phyloP scores from a whole-genome alignment of 2,888 invertebrate genomes.

The Drosophila buzzatii region DNA sequence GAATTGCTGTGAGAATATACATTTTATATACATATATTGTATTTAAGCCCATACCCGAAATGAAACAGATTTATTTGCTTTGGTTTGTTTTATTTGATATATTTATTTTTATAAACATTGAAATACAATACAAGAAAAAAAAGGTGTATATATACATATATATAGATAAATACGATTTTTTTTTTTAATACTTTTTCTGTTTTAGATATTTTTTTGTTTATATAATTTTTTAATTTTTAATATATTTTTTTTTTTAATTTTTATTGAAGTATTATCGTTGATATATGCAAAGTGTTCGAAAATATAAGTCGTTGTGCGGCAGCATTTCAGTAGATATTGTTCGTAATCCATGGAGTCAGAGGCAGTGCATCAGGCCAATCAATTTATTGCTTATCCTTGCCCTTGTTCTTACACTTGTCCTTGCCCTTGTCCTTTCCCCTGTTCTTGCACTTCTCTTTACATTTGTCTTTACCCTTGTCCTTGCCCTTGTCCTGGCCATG shows the following conservation, averaged over 20 bases:
- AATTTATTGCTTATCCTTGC: neutral
- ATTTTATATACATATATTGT: neutral
- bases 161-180: neutral
- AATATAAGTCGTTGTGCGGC: neutral
- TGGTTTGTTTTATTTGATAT: neutral
- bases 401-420: neutral
- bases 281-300: constrained; percentile 18
- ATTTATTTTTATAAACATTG: constrained; percentile 7
- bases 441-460: neutral
- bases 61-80: neutral
- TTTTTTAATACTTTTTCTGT: neutral
- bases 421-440: neutral
- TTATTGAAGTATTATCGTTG: constrained; percentile 17
- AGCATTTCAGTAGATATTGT: too few relatives aligned
- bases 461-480: constrained; percentile 8
- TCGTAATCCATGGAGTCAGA: neutral
- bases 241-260: neutral
- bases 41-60: neutral
- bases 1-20: neutral
- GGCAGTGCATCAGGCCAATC: neutral
- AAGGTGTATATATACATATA: neutral
- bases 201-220: neutral
- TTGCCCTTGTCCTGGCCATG: constrained; percentile 14
- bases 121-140: neutral
- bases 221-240: too few relatives aligned